Conservation (phyloP, 2,113 vertebrate species). For the Butorides virescens region DNA sequence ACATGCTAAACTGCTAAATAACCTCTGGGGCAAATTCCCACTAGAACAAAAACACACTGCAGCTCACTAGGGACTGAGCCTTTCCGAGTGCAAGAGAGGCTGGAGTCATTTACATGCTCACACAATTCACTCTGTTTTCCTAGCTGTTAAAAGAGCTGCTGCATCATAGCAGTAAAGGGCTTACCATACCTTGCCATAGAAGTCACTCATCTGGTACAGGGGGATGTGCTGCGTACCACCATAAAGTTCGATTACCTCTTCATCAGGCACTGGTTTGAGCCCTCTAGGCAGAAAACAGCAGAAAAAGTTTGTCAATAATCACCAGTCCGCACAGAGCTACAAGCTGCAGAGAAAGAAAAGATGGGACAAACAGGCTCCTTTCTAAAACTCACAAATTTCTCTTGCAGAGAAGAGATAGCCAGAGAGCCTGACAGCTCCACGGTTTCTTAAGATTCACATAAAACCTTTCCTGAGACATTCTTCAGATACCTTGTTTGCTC, state of each 20-base stretch:
- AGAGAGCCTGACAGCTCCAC: neutral
- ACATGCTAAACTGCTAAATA: conserved; percentile 62
- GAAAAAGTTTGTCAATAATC: neutral
- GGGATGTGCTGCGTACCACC: conserved; percentile 83
- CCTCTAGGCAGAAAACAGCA: conserved; percentile 63
- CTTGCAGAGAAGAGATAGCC: neutral
- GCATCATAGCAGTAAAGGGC: neutral
- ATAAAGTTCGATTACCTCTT: conserved; percentile 78
- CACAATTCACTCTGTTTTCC: neutral
- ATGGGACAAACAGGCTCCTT: neutral
- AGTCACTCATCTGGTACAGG: conserved; percentile 83
- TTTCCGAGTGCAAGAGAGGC: neutral
- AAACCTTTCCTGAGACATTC: neutral
- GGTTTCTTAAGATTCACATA: neutral
- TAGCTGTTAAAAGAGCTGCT: neutral
- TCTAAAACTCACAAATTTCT: neutral
- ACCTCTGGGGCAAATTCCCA: conserved; percentile 59
- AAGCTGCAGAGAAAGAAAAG: neutral
- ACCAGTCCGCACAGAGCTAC: neutral
- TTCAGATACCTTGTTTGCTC: neutral
- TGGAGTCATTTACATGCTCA: neutral
- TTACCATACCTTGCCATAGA: conserved; percentile 81
- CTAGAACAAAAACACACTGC: conserved; percentile 41
- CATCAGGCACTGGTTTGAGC: conserved; percentile 79
- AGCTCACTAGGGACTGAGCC: neutral